A percentile compares a stretch with the other conserved stretches of the same genome.
Conservation (phyloP, 1,140 invertebrate genomes). For the Diorhabda carinulata region DNA sequence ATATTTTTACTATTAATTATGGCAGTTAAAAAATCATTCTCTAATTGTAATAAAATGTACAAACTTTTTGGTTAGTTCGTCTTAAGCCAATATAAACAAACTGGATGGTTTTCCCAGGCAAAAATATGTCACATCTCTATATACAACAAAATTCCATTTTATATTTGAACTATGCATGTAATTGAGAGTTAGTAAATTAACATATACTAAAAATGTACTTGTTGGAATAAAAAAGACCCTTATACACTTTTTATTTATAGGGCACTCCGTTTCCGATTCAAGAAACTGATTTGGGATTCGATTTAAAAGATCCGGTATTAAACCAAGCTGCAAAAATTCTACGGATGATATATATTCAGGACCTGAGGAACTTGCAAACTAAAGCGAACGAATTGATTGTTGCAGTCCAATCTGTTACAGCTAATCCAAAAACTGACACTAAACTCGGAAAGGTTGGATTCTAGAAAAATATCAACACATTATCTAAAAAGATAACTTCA, state of each 20-base stretch:
- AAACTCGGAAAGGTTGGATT: slow-evolving; percentile 88
- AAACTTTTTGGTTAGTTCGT: too few species aligned
- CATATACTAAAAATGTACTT: too few species aligned
- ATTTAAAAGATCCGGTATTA: slow-evolving; percentile 64
- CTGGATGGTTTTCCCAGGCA: too few species aligned
- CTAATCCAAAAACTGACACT: slow-evolving; percentile 96
- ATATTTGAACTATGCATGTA: too few species aligned
- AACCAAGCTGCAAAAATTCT: slow-evolving; percentile 80
- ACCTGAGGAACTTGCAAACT: slow-evolving; percentile 87
- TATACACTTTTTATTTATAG: slow-evolving; percentile 40
- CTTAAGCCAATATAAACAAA: too few species aligned
- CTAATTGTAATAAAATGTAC: too few species aligned
- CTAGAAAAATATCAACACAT: neutral
- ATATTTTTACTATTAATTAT: too few species aligned
- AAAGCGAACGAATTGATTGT: slow-evolving; percentile 93
- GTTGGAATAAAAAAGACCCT: too few species aligned
- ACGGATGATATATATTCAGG: slow-evolving; percentile 84
- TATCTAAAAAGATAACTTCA: neutral
- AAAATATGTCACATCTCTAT: too few species aligned
- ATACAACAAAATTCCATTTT: too few species aligned
- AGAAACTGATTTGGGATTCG: slow-evolving; percentile 64
- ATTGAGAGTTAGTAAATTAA: too few species aligned
- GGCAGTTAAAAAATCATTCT: too few species aligned
- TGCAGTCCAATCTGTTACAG: slow-evolving; percentile 85
- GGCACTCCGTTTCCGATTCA: slow-evolving; percentile 66